These are phyloP conservation scores for Leptura quadrifasciata DNA, from an alignment of 2,888 invertebrate genomes.

Conservation along the genomic window DNA sequence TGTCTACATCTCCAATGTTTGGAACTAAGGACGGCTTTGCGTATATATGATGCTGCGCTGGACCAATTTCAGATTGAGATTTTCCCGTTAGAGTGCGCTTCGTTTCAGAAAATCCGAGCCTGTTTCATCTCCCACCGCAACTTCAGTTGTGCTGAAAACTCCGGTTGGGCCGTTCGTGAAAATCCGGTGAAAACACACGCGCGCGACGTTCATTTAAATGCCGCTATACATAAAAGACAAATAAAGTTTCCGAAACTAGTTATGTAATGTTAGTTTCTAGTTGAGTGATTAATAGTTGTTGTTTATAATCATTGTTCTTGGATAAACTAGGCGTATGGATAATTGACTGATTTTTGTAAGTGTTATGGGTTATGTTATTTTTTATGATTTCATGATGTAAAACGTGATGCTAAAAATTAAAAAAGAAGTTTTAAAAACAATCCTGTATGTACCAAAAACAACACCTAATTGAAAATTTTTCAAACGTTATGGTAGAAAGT, in stretches of 20 bases:
- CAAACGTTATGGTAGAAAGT: too few relatives aligned
- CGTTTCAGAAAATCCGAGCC: conserved; percentile 45
- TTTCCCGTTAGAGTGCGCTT: conserved; percentile 54
- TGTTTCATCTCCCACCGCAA: conserved; percentile 41
- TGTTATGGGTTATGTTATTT: neutral
- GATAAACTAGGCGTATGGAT: conserved; percentile 9
- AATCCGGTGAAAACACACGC: conserved; percentile 31
- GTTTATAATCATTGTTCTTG: conserved; percentile 17
- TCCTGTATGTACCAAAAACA: too few relatives aligned
- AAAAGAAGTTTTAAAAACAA: too few relatives aligned
- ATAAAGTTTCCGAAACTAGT: conserved; percentile 8
- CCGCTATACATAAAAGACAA: conserved; percentile 19
- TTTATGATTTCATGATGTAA: neutral
- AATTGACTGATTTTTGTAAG: conserved; percentile 35
- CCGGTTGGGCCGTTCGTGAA: conserved; percentile 35
- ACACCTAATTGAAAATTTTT: too few relatives aligned
- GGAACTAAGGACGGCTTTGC: conserved; percentile 17
- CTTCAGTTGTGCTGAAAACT: conserved; percentile 41
- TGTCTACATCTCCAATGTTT: conserved; percentile 18
- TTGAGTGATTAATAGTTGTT: conserved; percentile 35
- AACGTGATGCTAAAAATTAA: too few relatives aligned
- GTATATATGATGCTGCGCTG: conserved; percentile 52
- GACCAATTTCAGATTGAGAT: conserved; percentile 51
- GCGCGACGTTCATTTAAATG: conserved; percentile 25
- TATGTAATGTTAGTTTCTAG: conserved; percentile 17